phyloP scores from a whole-genome alignment of 92 coral and sea anemone species.

The Paramuricea clavata region DNA sequence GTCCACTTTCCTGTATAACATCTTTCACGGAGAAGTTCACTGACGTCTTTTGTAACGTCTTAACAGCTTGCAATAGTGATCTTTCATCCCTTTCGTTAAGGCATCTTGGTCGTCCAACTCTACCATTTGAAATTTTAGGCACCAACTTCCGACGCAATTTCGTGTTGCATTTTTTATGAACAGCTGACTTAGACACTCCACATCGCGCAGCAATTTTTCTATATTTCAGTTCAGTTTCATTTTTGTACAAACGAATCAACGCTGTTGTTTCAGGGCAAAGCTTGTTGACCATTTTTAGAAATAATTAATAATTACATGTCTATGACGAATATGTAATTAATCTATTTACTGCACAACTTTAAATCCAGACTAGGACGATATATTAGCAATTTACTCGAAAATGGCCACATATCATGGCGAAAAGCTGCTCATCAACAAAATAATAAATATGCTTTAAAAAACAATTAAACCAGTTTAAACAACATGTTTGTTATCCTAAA shows the following conservation, averaged over 20 bases:
- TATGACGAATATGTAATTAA: background rate
- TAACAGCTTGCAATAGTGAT: slow-evolving; percentile 13
- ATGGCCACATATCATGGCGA: too few species aligned
- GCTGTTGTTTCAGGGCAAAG: background rate
- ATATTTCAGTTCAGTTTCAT: background rate
- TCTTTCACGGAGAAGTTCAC: slow-evolving; percentile 64
- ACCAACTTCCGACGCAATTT: background rate
- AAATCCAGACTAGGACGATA: too few species aligned
- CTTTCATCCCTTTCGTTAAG: slow-evolving; percentile 15
- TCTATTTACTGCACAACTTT: too few species aligned
- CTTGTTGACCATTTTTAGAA: background rate
- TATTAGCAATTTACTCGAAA: too few species aligned
- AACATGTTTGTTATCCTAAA: too few species aligned
- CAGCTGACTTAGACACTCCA: slow-evolving; percentile 14
- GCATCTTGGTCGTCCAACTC: slow-evolving; percentile 46
- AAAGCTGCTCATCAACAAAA: too few species aligned
- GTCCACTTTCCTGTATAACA: slow-evolving; percentile 36
- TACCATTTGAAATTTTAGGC: too few species aligned
- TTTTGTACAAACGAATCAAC: slow-evolving; percentile 6
- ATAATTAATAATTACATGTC: background rate
- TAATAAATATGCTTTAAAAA: too few species aligned
- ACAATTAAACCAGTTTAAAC: too few species aligned
- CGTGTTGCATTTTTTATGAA: background rate
- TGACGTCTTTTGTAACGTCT: too few species aligned
- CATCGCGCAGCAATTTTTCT: background rate